Base-by-base conservation (phyloP, 2,113 vertebrate genomes). In the Nasalis larvatus region DNA sequence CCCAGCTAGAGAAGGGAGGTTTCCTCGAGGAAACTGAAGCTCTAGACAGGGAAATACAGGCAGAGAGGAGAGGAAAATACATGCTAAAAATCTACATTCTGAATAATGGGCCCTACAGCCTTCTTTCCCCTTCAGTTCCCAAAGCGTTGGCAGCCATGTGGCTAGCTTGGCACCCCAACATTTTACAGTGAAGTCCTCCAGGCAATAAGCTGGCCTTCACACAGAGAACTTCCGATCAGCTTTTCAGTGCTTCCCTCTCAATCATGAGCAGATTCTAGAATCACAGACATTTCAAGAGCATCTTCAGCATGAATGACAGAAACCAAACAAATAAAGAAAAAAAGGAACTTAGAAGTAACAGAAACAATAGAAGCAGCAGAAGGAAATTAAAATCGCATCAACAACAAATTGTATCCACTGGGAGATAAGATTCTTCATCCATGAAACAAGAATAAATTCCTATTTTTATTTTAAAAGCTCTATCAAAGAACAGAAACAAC, bases 381-480 rank as follows among this genome's bases (percentile, higher is more conserved):
- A 69, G 47, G 49, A 87, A 78, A 63, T 47, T n/a, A 81, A 88
- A 85, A 63, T 23, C 71, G 12, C 35, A 82, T 42, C 78, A 58
- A 45, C 27, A 35, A 92, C 17, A 80, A 95, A 89, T 32, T 37
- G 56, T 32, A 86, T 54, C 73, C 83, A 91, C 18, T 6, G 56
- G 40, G 86, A 86, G n/a, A 71, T 35, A 63, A 47, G 60, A 40
- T 6, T 88, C 60, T 85, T 68, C 71, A 96, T 21, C 25, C 54
- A 37, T 27, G 78, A 95, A 89, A 86, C n/a, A 81, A 63, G n/a
- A 92, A 89, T 52, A 45, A 81, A 87, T 49, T 60, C 27, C 30
- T 82, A 68, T 54, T 93, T 95, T 87, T 82, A 91, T 78, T 93
- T 97, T 12, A 93, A 96, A 96, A 47, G 7, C 84, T 91, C 82